Base-by-base conservation (phyloP, 2,113 vertebrate genomes). In the Paramisgurnus dabryanus region DNA sequence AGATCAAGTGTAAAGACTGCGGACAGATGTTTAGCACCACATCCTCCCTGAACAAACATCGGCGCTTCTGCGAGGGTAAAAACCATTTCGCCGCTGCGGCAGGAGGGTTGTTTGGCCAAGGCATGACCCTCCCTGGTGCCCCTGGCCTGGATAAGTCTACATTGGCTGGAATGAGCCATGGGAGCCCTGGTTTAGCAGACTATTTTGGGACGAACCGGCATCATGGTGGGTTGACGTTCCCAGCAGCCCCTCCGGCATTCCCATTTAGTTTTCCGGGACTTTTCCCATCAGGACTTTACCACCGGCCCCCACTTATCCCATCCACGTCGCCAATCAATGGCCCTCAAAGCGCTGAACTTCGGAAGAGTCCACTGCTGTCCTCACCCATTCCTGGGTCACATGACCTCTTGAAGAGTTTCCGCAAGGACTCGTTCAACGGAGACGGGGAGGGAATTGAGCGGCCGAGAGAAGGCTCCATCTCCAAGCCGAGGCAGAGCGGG, bases 21-120 rank as follows among this genome's bases (percentile, higher is more conserved):
- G 96, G 97, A 88, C 98, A 99, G 94, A 98, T 98, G 96, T 99
- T 99, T 95, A 98, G 97, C 94, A 98, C 98, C 93, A 98, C 97
- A 85, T 98, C 98, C 85, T 98, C 98, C 86, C 96, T 99, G 91
- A 98, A 98, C 95, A 99, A 99, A 92, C 98, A 99, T 90, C 96
- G 97, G 88, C 95, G 98, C 90, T 99, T 99, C 95, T 99, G 98
- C 91, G 97, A 99, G 92, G 97, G 97, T 87, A 98, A 99, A 91
- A 97, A 98, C 91, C 97, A 98, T 95, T 98, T 99, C 93, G 93
- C 96, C 93, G 93, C 96, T 8, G 77, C 84, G 79, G 94, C 96
- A 89, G 97, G 97, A 91, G 98, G 97, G 87, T 92, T 99, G 89
- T 99, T 99, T 95, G 96, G 95, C 88, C 96, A 96, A 92, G 95